A percentile compares a stretch with the other conserved stretches of the same genome.
Evolutionary conservation across 2,888 invertebrate species (phyloP).

Genomic region (Taphrorychus bicolor): DNA sequence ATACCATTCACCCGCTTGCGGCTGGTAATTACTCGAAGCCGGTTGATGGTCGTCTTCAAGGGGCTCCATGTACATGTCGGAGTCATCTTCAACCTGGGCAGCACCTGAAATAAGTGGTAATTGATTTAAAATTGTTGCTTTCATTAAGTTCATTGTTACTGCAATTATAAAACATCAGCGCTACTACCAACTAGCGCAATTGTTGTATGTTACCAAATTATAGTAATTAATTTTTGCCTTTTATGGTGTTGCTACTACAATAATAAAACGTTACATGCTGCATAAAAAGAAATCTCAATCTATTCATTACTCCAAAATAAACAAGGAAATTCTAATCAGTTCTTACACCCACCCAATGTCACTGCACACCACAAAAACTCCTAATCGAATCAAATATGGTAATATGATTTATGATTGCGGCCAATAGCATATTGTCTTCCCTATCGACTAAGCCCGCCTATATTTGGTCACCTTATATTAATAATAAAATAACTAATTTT

Average conservation of each 20-base stretch:
- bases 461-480: background rate
- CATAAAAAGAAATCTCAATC: too few species aligned
- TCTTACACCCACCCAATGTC: background rate
- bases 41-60: conserved; percentile 46
- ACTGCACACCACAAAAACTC: background rate
- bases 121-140: background rate
- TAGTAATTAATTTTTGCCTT: too few species aligned
- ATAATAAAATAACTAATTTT: background rate
- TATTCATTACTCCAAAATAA: too few species aligned
- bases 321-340: background rate
- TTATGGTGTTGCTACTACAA: too few species aligned
- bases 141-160: background rate
- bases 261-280: too few species aligned
- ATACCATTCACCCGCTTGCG: conserved; percentile 29
- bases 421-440: background rate
- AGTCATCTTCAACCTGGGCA: conserved; percentile 55
- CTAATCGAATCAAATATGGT: too few species aligned
- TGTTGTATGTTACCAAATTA: too few species aligned
- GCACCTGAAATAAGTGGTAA: too few species aligned
- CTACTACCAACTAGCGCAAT: too few species aligned
- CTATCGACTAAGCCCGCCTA: background rate
- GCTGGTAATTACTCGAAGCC: conserved; percentile 24
- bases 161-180: background rate
- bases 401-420: background rate
- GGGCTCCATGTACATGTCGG: conserved; percentile 61